Evolutionary conservation across 2,797 vertebrate genomes (phyloP), one percentile per base, ranked within the genome.

Genomic region (Nyctibius grandis): DNA sequence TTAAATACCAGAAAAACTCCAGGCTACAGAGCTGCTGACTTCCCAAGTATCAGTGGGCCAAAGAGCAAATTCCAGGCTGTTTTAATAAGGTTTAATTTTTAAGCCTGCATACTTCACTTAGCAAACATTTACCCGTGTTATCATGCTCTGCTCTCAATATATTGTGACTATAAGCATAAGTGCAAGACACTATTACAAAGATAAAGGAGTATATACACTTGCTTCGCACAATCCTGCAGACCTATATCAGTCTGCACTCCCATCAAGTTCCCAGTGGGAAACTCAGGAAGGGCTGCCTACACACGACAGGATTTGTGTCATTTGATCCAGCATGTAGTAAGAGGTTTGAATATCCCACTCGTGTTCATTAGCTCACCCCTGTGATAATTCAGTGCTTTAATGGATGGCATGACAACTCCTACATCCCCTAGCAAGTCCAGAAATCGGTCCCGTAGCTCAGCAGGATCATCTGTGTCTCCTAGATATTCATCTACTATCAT

Each of bases 381-480:
- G 95, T 99, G 98, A 45, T 94, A 97, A 82, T 98, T 98, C 40
- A 97, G 81, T 5, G 89, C 22, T 89, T 87, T 97, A 38, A 98
- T 97, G 57, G 97, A 96, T 84, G 98, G 98, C 65, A 98, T 83
- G 53, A 48, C 96, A 56, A 99, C 96, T 7, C 96, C 1, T 2
- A 95, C 1, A 93, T 99, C 98, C 69, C 98, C 98, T 21, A 97
- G 6, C 22, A 98, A 11, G 72, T 99, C 97, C 51, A 98, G 81
- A 25, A 98, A 97, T 10, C 21, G 67, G 11, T 98, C 97, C 82
- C 98, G 96, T 21, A 98, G 98, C 94, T 97, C 97, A 59, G 89
- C 89, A 50, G 95, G 97, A 87, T 99, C 97, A 54, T 97, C 93
- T 18, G 96, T 92, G 8, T 65, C 93, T 70, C 98, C 98, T 36